Evolutionary conservation across 2,113 vertebrate genomes (phyloP), one percentile per base, ranked within the genome.

Genomic region (Archilochus colubris): DNA sequence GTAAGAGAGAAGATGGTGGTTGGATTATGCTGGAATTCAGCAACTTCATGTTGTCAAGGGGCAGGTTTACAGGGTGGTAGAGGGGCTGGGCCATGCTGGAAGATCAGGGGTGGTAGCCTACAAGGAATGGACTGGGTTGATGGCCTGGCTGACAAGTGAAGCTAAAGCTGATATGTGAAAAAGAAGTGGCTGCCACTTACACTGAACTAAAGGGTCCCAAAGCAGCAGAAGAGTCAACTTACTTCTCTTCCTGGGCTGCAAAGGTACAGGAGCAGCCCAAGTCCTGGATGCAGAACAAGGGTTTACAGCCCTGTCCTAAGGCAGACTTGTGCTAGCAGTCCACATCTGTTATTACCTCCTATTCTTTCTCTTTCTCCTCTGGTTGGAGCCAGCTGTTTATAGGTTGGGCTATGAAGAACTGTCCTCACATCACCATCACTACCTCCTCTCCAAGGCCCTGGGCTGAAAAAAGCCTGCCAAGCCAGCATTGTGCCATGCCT

Each of bases 171-270:
- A 53, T 10, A 30, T 43, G 16, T 46, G 27, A 18, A 70, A 66
- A 70, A 69, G 28, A 44, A 66, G 4, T 3, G 9, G 50, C 62
- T 40, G 21, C 59, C 43, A 27, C 38, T 54, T 81, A 62, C 22
- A 82, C 22, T 12, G 58, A 20, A 20, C 53, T 58, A 28, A 3
- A 51, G 14, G 11, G 12, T 86, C 80, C 72, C 55, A 55, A 78
- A 92, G 33, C 24, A 1, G 0, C 31, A 38, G 43, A 33, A 8
- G 5, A 92, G 31, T 9, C 59, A 82, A 18, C 6, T 59, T 5
- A 1, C 1, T 22, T 30, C 43, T 55, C 62, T 59, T 67, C 36
- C 28, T 18, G 57, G 4, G 30, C 70, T 67, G 25, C 0, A 0
- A 81, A 77, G 59, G 36, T 16, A 58, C n/a, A 38, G 7, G 11